Conservation (phyloP, 2,113 vertebrate species). For the Pogonocichla stellata region DNA sequence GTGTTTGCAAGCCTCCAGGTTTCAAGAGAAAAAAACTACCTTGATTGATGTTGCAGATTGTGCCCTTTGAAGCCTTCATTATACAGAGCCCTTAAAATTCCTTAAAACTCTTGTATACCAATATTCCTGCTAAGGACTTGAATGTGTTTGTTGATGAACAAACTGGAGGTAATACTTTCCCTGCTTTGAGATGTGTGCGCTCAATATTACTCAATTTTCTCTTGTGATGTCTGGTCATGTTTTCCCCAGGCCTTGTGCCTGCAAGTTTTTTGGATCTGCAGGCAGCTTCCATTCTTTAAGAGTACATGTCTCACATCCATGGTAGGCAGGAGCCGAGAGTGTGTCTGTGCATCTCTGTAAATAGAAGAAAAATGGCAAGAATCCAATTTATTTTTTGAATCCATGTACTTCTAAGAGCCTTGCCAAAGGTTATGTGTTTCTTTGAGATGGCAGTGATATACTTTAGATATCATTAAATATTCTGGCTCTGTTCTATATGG, state of each 20-base stretch:
- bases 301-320: rapidly evolving
- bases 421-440: background rate
- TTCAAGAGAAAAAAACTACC: background rate
- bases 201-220: background rate
- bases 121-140: background rate
- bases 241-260: background rate
- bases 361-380: background rate
- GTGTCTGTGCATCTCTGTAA: background rate
- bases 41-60: background rate
- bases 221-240: background rate
- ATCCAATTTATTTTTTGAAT: background rate
- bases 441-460: background rate
- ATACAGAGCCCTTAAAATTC: background rate
- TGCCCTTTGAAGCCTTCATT: background rate
- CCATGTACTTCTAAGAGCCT: background rate
- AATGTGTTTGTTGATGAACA: background rate
- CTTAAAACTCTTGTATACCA: background rate
- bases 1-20: background rate
- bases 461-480: background rate
- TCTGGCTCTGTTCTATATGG: background rate
- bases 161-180: background rate
- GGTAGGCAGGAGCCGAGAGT: background rate
- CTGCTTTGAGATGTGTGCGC: background rate
- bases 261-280: background rate
- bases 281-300: background rate